Evolutionary conservation across 2,888 invertebrate genomes (phyloP).

Genomic region (Glyphotaelius pellucidus): DNA sequence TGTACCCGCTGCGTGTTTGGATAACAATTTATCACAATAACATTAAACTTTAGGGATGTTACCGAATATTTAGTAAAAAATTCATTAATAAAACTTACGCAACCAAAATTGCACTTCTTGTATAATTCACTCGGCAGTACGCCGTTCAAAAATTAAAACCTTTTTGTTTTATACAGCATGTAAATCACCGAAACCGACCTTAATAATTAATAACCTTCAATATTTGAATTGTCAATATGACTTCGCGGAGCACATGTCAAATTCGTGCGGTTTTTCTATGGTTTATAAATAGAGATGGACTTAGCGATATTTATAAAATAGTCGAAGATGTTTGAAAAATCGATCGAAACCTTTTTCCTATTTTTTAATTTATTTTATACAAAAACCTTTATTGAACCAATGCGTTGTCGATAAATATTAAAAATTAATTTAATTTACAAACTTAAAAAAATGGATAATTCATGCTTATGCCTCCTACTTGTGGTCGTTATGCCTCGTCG

Average conservation of each 20-base stretch:
- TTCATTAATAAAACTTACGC: neutral
- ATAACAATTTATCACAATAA: neutral
- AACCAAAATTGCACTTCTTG: neutral
- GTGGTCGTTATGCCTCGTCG: too few relatives aligned
- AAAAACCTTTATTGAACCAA: too few relatives aligned
- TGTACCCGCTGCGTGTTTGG: neutral
- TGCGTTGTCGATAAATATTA: too few relatives aligned
- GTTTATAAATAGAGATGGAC: too few relatives aligned
- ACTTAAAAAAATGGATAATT: too few relatives aligned
- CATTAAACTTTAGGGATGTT: neutral
- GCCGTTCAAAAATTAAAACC: neutral
- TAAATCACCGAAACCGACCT: neutral
- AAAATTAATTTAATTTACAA: too few relatives aligned
- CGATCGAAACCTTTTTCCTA: too few relatives aligned
- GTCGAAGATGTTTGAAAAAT: too few relatives aligned
- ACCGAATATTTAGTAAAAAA: neutral
- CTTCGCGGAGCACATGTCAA: neutral
- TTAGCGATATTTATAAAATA: too few relatives aligned
- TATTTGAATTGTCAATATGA: neutral
- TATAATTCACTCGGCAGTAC: neutral
- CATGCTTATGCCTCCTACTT: too few relatives aligned
- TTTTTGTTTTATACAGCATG: neutral
- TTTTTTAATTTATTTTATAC: too few relatives aligned
- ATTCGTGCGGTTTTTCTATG: neutral
- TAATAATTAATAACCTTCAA: neutral